These are phyloP conservation scores for Teinopalpus imperialis DNA, from an alignment of 2,888 invertebrate genomes.

Conservation along the genomic window DNA sequence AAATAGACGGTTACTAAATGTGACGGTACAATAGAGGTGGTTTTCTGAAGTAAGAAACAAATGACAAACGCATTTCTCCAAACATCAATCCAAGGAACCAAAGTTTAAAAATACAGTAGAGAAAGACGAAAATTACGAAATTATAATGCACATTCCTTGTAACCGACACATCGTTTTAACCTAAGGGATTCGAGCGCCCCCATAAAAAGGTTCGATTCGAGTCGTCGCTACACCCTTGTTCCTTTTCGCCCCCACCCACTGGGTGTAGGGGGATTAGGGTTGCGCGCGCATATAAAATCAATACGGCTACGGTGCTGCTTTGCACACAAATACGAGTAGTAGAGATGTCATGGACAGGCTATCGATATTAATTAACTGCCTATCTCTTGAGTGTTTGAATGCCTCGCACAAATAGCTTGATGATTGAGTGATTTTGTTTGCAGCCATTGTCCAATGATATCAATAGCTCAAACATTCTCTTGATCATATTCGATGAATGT, in stretches of 20 bases:
- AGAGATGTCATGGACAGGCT: constrained; percentile 68
- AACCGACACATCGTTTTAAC: constrained; percentile 56
- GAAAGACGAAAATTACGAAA: constrained; percentile 29
- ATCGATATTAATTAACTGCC: constrained; percentile 50
- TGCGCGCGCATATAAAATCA: constrained; percentile 80
- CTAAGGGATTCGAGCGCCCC: constrained; percentile 68
- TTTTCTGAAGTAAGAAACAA: too few relatives aligned
- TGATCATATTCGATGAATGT: too few relatives aligned
- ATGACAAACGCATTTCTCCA: not conserved
- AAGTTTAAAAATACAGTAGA: constrained; percentile 17
- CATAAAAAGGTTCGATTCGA: constrained; percentile 77
- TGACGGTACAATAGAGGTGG: too few relatives aligned
- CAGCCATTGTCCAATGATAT: constrained; percentile 11
- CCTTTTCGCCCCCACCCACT: constrained; percentile 53
- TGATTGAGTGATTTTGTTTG: constrained; percentile 22
- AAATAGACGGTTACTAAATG: too few relatives aligned
- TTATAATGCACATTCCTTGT: constrained; percentile 35
- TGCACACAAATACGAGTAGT: constrained; percentile 72
- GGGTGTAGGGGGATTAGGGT: constrained; percentile 39
- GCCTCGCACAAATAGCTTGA: constrained; percentile 10
- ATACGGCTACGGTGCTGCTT: constrained; percentile 63
- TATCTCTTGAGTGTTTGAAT: constrained; percentile 22
- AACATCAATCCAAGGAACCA: not conserved
- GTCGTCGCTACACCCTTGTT: constrained; percentile 69
- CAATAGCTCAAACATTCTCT: too few relatives aligned